Conservation (phyloP, 2,888 invertebrate genomes). For the Drosophila macrospina region DNA sequence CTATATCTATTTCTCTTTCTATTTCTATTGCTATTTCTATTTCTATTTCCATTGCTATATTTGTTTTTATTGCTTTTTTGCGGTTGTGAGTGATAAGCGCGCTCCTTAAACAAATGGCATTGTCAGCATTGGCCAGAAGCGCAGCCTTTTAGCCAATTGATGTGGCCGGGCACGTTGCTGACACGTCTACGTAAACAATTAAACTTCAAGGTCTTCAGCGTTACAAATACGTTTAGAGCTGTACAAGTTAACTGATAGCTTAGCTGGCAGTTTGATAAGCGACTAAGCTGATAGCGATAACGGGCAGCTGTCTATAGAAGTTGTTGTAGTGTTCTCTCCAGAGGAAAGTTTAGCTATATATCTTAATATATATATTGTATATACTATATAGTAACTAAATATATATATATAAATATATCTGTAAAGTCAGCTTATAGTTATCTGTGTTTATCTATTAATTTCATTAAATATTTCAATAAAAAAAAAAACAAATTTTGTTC, state of each 20-base stretch:
- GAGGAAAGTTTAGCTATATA: too few species aligned
- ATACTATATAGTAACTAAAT: too few species aligned
- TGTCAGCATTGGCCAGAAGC: constrained; percentile 26
- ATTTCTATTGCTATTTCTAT: constrained; percentile 27
- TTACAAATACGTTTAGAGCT: constrained; percentile 20
- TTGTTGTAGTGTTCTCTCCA: too few species aligned
- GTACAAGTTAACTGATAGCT: constrained; percentile 26
- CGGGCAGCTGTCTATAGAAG: too few species aligned
- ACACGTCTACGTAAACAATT: constrained; percentile 55
- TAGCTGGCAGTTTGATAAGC: neutral
- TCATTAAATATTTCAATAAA: too few species aligned
- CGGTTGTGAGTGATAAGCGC: constrained; percentile 61
- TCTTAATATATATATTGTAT: too few species aligned
- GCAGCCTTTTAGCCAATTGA: constrained; percentile 27
- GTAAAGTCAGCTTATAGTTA: too few species aligned
- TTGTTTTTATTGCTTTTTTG: constrained; percentile 51
- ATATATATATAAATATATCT: too few species aligned
- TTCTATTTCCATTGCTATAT: too few species aligned
- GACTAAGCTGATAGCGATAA: neutral
- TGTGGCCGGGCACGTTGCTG: constrained; percentile 40
- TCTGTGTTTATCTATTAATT: too few species aligned
- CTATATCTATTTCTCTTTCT: constrained; percentile 37
- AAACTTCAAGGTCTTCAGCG: constrained; percentile 44
- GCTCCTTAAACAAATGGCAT: constrained; percentile 44
- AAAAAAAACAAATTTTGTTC: too few species aligned